Evolutionary conservation across 2,113 vertebrate genomes (phyloP).

Genomic region (Holacanthus passer): DNA sequence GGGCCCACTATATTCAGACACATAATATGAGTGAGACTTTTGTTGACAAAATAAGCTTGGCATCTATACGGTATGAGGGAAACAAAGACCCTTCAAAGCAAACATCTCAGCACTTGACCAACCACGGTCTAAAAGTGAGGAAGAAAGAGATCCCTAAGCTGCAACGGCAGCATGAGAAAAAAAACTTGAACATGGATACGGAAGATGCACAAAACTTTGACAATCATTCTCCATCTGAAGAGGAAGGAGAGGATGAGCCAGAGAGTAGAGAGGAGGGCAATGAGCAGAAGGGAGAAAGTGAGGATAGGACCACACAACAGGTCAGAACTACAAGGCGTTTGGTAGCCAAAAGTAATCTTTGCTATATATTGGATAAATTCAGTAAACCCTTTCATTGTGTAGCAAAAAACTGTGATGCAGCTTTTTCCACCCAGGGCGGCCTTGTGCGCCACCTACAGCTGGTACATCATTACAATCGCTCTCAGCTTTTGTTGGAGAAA

Average conservation of each 20-base stretch:
- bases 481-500: constrained; percentile 93
- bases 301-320: constrained; percentile 67
- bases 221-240: constrained; percentile 54
- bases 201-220: constrained; percentile 63
- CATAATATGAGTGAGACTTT: constrained; percentile 87
- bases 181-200: neutral
- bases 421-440: constrained; percentile 92
- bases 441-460: constrained; percentile 93
- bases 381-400: constrained; percentile 97
- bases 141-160: constrained; percentile 47
- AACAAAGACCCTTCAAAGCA: constrained; percentile 54
- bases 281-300: constrained; percentile 58
- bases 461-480: constrained; percentile 93
- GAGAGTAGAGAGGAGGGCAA: constrained; percentile 39
- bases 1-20: constrained; percentile 89
- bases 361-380: constrained; percentile 94
- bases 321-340: constrained; percentile 91
- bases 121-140: constrained; percentile 24
- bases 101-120: constrained; percentile 34
- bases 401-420: constrained; percentile 92
- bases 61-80: constrained; percentile 26
- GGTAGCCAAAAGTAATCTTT: constrained; percentile 92
- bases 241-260: constrained; percentile 60
- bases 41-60: constrained; percentile 71
- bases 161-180: constrained; percentile 54